Evolutionary conservation across 2,888 invertebrate genomes (phyloP), one percentile per base, ranked within the genome.

Genomic region (Tanypteryx hageni): DNA sequence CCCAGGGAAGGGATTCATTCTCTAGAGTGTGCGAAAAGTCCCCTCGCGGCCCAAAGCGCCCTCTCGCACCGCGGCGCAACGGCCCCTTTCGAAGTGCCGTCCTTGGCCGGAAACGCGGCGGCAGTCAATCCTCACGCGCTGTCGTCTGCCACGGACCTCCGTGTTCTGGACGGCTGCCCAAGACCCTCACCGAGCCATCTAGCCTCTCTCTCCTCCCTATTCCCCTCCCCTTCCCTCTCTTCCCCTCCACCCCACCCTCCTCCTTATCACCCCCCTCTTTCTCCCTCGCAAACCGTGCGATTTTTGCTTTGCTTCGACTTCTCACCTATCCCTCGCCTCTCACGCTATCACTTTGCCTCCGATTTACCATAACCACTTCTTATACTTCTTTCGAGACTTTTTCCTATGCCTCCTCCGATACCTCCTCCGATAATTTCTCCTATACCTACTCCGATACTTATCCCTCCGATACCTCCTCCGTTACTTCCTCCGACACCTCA

Each of bases 121-220:
- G 76, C n/a, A n/a, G n/a, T 76, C 76, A 76, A 76, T 22, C 22
- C 76, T 76, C 27, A 22, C 22, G 76, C 76, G 76, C 76, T 22
- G n/a, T 76, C 76, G n/a, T 76, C 27, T 76, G 76, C 76, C 76
- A 22, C 76, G 76, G 76, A 76, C 76, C 27, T 76, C 27, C 76
- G 76, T 76, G 76, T 76, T 76, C 76, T 76, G 76, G 76, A 76
- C 27, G 76, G 76, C 13, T 76, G 76, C 76, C 76, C 76, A 76
- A 22, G 76, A 76, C 27, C 76, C 76, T 76, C 76, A 0, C 18
- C 76, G 76, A 76, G 27, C 76, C 76, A 76, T 76, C 76, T 44
- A 44, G 44, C 7, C 22, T n/a, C 27, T 76, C 76, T n/a, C 76
- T 76, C 76, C 76, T 27, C 76, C 27, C 76, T 27, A 27, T 76